Evolutionary conservation across 2,888 invertebrate genomes (phyloP).

Genomic region (Eupithecia inturbata): DNA sequence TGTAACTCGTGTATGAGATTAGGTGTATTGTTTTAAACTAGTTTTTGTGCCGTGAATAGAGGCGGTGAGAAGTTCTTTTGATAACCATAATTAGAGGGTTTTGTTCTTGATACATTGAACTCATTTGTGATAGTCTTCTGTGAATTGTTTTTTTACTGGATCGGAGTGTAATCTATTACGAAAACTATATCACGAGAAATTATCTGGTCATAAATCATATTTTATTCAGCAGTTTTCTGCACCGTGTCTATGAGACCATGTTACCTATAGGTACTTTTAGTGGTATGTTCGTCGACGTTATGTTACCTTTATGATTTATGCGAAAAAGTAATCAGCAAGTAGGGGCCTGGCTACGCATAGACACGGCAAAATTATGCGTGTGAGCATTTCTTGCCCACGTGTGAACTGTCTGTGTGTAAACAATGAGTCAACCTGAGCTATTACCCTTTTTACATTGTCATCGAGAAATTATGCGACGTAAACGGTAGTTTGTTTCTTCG

Average conservation of each 20-base stretch:
- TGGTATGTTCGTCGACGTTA: background rate
- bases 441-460: conserved; percentile 35
- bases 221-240: background rate
- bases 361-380: conserved; percentile 13
- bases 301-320: conserved; percentile 5
- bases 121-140: conserved; percentile 12
- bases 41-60: conserved; percentile 31
- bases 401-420: conserved; percentile 31
- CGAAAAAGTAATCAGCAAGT: background rate
- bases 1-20: conserved; percentile 36
- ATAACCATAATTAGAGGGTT: conserved; percentile 35
- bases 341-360: background rate
- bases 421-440: conserved; percentile 28
- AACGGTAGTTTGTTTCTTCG: conserved; percentile 15
- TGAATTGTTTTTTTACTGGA: conserved; percentile 16
- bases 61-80: conserved; percentile 33
- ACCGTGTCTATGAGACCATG: background rate
- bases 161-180: conserved; percentile 2
- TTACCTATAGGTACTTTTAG: background rate
- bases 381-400: conserved; percentile 26
- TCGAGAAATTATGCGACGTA: conserved; percentile 30
- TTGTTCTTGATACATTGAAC: conserved; percentile 26
- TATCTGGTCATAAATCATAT: conserved; percentile 3
- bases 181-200: background rate
- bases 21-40: conserved; percentile 40